Evolutionary conservation across 2,888 invertebrate genomes (phyloP).

Genomic region (Acrobasis repandana): DNA sequence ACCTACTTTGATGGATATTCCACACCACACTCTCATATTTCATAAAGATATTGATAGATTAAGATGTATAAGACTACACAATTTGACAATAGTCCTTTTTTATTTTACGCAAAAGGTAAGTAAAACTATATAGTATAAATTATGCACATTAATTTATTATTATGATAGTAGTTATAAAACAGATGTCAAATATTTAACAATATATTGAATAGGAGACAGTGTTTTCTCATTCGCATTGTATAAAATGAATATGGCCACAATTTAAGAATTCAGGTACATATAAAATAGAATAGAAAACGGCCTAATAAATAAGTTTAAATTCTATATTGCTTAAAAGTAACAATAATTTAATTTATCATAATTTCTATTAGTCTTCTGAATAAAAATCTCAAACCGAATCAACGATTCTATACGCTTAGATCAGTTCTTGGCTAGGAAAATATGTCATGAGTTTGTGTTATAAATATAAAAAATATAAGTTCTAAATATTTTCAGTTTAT

Average conservation of each 20-base stretch:
- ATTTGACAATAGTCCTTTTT: neutral
- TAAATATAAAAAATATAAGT: constrained; percentile 67
- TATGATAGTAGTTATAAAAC: constrained; percentile 70
- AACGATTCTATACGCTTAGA: constrained; percentile 49
- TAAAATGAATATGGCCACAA: constrained; percentile 78
- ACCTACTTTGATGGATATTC: too few relatives aligned
- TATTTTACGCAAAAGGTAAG: constrained; percentile 9
- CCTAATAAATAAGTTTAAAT: constrained; percentile 65
- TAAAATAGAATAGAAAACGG: constrained; percentile 61
- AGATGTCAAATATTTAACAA: constrained; percentile 69
- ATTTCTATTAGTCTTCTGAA: constrained; percentile 72
- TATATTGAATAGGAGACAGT: constrained; percentile 56
- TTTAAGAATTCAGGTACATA: constrained; percentile 81
- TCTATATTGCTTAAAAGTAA: constrained; percentile 60
- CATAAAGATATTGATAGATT: too few relatives aligned
- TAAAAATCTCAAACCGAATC: constrained; percentile 69
- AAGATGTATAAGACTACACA: too few relatives aligned
- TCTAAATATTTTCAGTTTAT: constrained; percentile 57
- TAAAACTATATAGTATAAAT: constrained; percentile 40
- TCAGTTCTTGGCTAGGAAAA: constrained; percentile 62
- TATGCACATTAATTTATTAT: constrained; percentile 75
- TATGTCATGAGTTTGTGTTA: constrained; percentile 61
- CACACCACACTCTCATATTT: too few relatives aligned
- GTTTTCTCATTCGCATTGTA: constrained; percentile 53
- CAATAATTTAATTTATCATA: constrained; percentile 73